A percentile compares a stretch with the other conserved stretches of the same genome.
Evolutionary conservation across 2,113 vertebrate genomes (phyloP).

Genomic region (Theropithecus gelada): DNA sequence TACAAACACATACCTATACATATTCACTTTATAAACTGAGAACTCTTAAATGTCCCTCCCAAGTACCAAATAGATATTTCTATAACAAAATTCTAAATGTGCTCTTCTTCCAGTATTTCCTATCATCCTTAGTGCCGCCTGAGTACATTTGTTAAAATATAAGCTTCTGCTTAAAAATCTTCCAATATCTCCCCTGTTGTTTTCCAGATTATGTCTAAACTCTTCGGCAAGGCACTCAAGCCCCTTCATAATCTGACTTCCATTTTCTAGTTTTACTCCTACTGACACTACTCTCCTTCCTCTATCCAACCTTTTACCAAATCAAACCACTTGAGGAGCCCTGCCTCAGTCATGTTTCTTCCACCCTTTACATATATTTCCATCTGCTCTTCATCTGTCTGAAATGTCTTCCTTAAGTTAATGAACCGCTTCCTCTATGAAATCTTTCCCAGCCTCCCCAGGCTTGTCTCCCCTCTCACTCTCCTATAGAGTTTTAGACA

Average conservation of each 20-base stretch:
- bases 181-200: background rate
- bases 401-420: background rate
- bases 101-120: background rate
- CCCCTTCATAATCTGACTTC: background rate
- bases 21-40: background rate
- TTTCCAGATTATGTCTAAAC: background rate
- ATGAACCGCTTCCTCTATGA: background rate
- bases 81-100: conserved; percentile 39
- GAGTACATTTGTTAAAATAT: background rate
- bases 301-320: background rate
- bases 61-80: background rate
- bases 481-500: background rate
- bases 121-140: background rate
- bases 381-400: conserved; percentile 2
- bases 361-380: background rate
- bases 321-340: background rate
- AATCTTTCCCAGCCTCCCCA: background rate
- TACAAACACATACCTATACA: background rate
- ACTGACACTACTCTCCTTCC: background rate
- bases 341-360: background rate
- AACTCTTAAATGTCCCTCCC: background rate
- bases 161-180: conserved; percentile 37
- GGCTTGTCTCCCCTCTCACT: background rate
- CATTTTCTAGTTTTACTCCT: background rate
- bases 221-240: background rate